Conservation (phyloP, 2,797 vertebrate genomes). For the Orestias chungarensis region DNA sequence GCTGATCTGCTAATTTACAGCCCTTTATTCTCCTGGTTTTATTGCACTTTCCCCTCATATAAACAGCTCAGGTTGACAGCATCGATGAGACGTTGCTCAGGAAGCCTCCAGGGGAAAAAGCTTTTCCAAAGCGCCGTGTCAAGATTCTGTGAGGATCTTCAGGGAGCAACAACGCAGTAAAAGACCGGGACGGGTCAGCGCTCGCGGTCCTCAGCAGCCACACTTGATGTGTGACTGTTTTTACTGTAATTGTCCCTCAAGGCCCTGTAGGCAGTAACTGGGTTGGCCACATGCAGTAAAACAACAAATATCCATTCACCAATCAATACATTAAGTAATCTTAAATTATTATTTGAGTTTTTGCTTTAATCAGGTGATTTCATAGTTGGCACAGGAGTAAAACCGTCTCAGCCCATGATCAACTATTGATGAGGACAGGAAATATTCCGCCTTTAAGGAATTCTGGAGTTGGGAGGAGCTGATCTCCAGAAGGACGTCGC, state of each 20-base stretch:
- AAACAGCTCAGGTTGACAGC: conserved; percentile 18
- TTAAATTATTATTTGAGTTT: conserved; percentile 32
- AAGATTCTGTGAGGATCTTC: conserved; percentile 20
- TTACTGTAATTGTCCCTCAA: conserved; percentile 8
- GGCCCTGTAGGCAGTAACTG: conserved; percentile 17
- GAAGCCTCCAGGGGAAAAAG: conserved; percentile 6
- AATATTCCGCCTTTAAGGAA: conserved; percentile 1
- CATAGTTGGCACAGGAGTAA: too few species aligned
- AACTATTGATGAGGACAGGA: background rate
- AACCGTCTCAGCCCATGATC: too few species aligned
- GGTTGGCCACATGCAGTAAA: conserved; percentile 20
- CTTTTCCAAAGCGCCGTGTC: conserved; percentile 26
- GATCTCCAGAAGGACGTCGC: background rate
- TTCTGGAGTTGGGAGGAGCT: background rate
- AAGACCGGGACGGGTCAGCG: conserved; percentile 37
- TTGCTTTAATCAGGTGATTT: conserved; percentile 19
- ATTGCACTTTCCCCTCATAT: background rate
- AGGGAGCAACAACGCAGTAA: conserved; percentile 20
- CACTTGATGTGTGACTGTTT: conserved; percentile 7
- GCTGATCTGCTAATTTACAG: background rate
- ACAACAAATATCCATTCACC: background rate
- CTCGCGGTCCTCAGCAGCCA: conserved; percentile 20
- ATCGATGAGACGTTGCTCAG: background rate
- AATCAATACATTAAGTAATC: conserved; percentile 17
- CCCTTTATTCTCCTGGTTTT: background rate